phyloP scores from a whole-genome alignment of 2,113 vertebrate species.

The Misgurnus mizolepis region DNA sequence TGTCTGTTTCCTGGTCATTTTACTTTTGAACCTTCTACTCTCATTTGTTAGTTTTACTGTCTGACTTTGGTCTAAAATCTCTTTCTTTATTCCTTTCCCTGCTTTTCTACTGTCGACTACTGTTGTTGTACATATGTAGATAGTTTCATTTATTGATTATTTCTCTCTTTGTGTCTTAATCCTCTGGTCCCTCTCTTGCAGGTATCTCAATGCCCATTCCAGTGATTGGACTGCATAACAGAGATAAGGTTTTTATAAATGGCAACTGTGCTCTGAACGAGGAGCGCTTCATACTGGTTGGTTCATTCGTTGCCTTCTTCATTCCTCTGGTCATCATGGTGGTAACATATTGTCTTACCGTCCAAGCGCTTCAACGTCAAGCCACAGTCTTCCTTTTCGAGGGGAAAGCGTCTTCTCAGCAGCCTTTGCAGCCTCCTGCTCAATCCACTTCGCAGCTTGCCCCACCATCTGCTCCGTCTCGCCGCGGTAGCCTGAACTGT shows the following conservation, averaged over 20 bases:
- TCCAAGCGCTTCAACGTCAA: constrained; percentile 89
- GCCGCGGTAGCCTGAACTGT: constrained; percentile 82
- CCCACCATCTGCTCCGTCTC: constrained; percentile 67
- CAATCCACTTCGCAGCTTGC: constrained; percentile 71
- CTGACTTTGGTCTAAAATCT: neutral
- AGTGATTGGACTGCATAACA: constrained; percentile 90
- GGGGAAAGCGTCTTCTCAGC: constrained; percentile 70
- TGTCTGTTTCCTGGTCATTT: neutral
- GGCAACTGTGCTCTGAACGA: constrained; percentile 92
- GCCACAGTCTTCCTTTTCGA: constrained; percentile 88
- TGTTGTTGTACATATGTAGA: neutral
- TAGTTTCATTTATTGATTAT: neutral
- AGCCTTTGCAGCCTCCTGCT: constrained; percentile 68
- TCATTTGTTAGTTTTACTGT: neutral
- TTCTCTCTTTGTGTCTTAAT: neutral
- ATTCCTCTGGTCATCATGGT: constrained; percentile 98
- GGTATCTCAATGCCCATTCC: constrained; percentile 95
- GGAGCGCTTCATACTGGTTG: constrained; percentile 92
- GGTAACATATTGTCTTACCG: constrained; percentile 92
- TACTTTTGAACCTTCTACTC: neutral
- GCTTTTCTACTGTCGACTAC: neutral
- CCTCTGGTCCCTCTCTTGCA: constrained; percentile 55
- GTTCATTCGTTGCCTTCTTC: constrained; percentile 98
- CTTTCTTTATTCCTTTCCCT: neutral
- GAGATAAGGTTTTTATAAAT: constrained; percentile 90